These are phyloP conservation scores for Ctenopoma multispine DNA, from an alignment of 2,797 vertebrate species.

Conservation along the genomic window DNA sequence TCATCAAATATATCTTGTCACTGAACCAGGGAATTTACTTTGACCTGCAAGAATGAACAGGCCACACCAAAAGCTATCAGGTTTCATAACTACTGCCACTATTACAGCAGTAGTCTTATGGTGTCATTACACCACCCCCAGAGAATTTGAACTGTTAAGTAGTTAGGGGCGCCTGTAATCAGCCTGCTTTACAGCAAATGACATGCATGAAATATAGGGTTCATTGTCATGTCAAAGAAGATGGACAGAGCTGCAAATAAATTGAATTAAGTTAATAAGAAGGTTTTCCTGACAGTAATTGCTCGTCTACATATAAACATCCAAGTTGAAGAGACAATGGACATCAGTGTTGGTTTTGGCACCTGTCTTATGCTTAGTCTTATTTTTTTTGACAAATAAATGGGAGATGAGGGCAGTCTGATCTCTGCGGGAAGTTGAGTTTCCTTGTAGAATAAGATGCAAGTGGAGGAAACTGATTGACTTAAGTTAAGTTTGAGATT, in stretches of 20 bases:
- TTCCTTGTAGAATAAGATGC: too few species aligned
- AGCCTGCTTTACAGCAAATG: slow-evolving; percentile 43
- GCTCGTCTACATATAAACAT: background rate
- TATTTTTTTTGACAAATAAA: too few species aligned
- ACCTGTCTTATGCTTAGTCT: too few species aligned
- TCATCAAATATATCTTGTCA: slow-evolving; percentile 1
- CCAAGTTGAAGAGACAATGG: too few species aligned
- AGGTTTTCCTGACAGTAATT: background rate
- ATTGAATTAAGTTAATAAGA: too few species aligned
- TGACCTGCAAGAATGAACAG: background rate
- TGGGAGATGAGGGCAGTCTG: too few species aligned
- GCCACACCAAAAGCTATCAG: slow-evolving; percentile 5
- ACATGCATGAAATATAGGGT: slow-evolving; percentile 27
- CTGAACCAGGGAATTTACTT: background rate
- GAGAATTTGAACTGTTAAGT: slow-evolving; percentile 45
- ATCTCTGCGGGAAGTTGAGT: too few species aligned
- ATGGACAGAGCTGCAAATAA: slow-evolving; percentile 14
- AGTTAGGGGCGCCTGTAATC: slow-evolving; percentile 47
- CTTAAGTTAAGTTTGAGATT: too few species aligned
- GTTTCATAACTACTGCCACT: slow-evolving; percentile 18
- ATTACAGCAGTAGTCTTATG: slow-evolving; percentile 22
- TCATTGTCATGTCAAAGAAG: slow-evolving; percentile 45
- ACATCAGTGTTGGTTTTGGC: too few species aligned
- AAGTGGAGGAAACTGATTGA: too few species aligned
- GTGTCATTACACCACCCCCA: slow-evolving; percentile 44